A percentile compares a stretch with the other conserved stretches of the same genome.
Evolutionary conservation across 2,888 invertebrate genomes (phyloP).

Genomic region (Drosophila neonasuta): DNA sequence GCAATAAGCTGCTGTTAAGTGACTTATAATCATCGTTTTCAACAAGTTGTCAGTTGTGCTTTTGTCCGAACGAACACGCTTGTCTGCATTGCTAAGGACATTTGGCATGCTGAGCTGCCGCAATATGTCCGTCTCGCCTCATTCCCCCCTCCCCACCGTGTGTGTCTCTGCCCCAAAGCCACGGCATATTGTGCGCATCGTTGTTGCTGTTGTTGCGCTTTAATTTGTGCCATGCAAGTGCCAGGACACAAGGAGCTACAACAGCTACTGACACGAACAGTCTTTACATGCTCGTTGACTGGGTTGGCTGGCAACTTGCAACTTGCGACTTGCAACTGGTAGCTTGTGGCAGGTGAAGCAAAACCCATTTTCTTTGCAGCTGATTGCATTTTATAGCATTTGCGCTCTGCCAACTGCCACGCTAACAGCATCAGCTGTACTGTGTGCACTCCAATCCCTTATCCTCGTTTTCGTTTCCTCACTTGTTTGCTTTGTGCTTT

Average conservation of each 20-base stretch:
- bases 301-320: slow-evolving; percentile 3
- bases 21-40: slow-evolving; percentile 48
- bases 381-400: slow-evolving; percentile 76
- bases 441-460: not conserved
- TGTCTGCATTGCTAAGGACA: slow-evolving; percentile 45
- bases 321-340: slow-evolving; percentile 12
- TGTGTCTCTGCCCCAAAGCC: not conserved
- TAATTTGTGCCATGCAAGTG: slow-evolving; percentile 70
- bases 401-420: slow-evolving; percentile 43
- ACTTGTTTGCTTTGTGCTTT: slow-evolving; percentile 52
- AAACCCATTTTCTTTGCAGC: slow-evolving; percentile 76
- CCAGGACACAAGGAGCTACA: slow-evolving; percentile 26
- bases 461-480: not conserved
- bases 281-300: slow-evolving; percentile 9
- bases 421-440: slow-evolving; percentile 30
- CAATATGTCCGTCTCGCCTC: slow-evolving; percentile 31
- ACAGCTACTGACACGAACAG: slow-evolving; percentile 4
- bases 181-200: slow-evolving; percentile 32
- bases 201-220: slow-evolving; percentile 44
- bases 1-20: slow-evolving; percentile 38
- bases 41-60: slow-evolving; percentile 51
- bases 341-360: slow-evolving; percentile 64
- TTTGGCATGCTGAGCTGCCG: slow-evolving; percentile 36
- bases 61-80: slow-evolving; percentile 31
- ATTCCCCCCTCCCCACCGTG: too few species aligned